phyloP scores from a whole-genome alignment of 2,888 invertebrate genomes.

The Drosophila gaucha region DNA sequence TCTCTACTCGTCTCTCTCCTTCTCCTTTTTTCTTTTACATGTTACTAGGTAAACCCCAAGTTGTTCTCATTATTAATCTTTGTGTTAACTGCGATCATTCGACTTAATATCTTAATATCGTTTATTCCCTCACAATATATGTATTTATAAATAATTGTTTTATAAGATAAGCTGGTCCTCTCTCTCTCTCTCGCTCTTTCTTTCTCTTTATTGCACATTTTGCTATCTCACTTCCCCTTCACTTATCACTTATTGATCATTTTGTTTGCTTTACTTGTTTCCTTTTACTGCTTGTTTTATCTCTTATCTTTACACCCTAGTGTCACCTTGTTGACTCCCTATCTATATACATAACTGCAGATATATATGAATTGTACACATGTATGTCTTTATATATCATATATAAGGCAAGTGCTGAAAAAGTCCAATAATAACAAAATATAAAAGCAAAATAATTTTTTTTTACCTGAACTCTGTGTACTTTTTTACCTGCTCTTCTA shows the following conservation, averaged over 20 bases:
- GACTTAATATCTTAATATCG: neutral
- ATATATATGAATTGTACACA: neutral
- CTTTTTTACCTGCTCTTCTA: slow-evolving; percentile 2
- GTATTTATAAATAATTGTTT: neutral
- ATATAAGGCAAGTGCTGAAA: slow-evolving; percentile 31
- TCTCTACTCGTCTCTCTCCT: too few relatives aligned
- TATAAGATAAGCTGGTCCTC: neutral
- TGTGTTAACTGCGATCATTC: too few relatives aligned
- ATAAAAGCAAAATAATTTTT: slow-evolving; percentile 15
- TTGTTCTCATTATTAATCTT: too few relatives aligned
- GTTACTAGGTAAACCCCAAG: too few relatives aligned
- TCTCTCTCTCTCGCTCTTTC: neutral
- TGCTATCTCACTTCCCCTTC: neutral
- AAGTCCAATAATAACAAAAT: slow-evolving; percentile 27
- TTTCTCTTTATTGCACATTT: neutral
- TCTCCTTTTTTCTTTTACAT: too few relatives aligned
- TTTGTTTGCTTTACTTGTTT: slow-evolving; percentile 13
- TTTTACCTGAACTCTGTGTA: slow-evolving; percentile 11
- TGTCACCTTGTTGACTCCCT: slow-evolving; percentile 22
- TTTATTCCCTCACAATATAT: neutral
- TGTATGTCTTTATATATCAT: slow-evolving; percentile 12
- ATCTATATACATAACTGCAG: slow-evolving; percentile 7
- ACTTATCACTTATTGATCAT: slow-evolving; percentile 29
- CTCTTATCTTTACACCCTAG: slow-evolving; percentile 33
- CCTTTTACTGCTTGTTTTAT: slow-evolving; percentile 1